Conservation (phyloP, 2,797 vertebrate genomes). For the Loris lydekkerianus region DNA sequence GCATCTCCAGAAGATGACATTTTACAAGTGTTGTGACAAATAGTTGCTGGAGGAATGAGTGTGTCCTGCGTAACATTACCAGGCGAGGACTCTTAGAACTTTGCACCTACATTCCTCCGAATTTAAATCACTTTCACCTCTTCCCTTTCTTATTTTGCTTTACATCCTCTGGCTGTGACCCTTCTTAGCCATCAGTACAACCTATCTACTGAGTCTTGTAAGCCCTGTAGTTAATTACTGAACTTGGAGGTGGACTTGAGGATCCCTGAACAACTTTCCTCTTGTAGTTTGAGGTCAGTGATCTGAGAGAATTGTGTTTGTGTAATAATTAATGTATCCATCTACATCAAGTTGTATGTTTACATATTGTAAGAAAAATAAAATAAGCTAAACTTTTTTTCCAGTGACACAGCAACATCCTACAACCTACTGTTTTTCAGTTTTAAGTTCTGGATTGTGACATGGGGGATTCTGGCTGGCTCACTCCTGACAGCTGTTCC, state of each 20-base stretch:
- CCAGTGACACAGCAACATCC: not conserved
- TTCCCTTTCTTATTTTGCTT: not conserved
- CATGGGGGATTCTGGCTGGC: not conserved
- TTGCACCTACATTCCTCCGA: not conserved
- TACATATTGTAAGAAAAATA: not conserved
- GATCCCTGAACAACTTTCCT: not conserved
- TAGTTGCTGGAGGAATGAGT: not conserved
- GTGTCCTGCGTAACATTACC: not conserved
- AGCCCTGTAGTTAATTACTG: not conserved
- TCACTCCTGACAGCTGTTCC: constrained; percentile 63
- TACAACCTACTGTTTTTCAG: not conserved
- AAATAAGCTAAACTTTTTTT: not conserved
- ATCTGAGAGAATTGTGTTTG: not conserved
- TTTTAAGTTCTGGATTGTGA: not conserved
- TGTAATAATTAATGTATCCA: not conserved
- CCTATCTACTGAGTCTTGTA: not conserved
- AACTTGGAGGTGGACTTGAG: not conserved
- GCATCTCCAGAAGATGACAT: not conserved
- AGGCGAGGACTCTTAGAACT: not conserved
- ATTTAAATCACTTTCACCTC: not conserved
- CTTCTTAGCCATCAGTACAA: not conserved
- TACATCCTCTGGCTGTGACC: not conserved
- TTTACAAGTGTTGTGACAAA: not conserved
- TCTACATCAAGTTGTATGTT: not conserved
- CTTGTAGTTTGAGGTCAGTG: not conserved